A percentile compares a stretch with the other conserved stretches of the same genome.
These are phyloP conservation scores for Melangyna quadrimaculata DNA, from an alignment of 2,888 invertebrate species.

Conservation along the genomic window DNA sequence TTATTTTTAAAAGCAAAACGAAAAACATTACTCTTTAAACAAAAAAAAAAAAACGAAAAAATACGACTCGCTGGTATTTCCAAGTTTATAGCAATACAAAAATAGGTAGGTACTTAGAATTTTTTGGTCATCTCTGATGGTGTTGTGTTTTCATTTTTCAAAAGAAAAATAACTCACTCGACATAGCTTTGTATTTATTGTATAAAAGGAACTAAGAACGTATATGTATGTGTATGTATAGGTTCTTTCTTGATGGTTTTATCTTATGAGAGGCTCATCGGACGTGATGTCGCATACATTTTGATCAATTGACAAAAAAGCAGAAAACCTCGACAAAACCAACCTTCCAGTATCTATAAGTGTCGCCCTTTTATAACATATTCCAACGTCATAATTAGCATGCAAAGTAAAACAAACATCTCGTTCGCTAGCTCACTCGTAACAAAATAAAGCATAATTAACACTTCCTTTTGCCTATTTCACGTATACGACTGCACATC, in stretches of 20 bases:
- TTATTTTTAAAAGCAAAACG: constrained; percentile 32
- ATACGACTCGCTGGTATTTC: neutral
- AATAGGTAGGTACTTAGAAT: neutral
- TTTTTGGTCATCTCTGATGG: constrained; percentile 29
- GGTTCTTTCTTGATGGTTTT: neutral
- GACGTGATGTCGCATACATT: constrained; percentile 66
- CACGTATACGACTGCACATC: constrained; percentile 20
- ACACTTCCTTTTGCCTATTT: constrained; percentile 60
- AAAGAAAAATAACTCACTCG: constrained; percentile 33
- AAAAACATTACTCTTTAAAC: neutral
- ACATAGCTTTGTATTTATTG: neutral
- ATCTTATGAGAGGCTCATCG: constrained; percentile 15
- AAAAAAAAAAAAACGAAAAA: neutral
- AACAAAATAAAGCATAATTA: constrained; percentile 52
- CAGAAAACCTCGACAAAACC: neutral
- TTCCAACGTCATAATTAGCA: constrained; percentile 65
- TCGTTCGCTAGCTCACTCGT: constrained; percentile 2
- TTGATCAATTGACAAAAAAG: constrained; percentile 14
- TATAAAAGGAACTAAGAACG: neutral
- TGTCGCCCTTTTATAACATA: constrained; percentile 50
- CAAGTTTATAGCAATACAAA: neutral
- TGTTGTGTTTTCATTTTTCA: constrained; percentile 6
- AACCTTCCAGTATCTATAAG: neutral
- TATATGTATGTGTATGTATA: neutral
- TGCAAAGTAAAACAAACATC: constrained; percentile 24